Percentiles rank a stretch among this genome's conserved stretches.
These are phyloP conservation scores for Ptilodon capucinus DNA, from an alignment of 2,888 invertebrate species.

Conservation along the genomic window DNA sequence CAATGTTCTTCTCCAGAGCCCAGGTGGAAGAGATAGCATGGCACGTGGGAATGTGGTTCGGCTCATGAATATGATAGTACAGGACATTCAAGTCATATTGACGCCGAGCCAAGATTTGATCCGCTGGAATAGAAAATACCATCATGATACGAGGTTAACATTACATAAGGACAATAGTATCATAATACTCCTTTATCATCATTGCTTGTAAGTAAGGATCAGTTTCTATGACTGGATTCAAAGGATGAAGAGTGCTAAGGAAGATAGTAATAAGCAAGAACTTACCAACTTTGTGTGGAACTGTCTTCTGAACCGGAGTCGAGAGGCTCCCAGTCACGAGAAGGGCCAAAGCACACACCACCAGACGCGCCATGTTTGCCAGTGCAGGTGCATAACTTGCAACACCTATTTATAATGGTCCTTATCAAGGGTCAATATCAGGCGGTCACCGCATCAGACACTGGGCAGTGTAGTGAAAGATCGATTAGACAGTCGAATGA, in stretches of 20 bases:
- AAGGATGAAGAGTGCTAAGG: not conserved
- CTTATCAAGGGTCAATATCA: constrained; percentile 5
- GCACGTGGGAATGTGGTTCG: constrained; percentile 76
- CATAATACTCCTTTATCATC: too few relatives aligned
- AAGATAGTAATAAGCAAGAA: constrained; percentile 10
- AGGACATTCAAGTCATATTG: constrained; percentile 72
- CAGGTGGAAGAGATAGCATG: constrained; percentile 74
- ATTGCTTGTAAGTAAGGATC: too few relatives aligned
- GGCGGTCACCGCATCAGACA: constrained; percentile 19
- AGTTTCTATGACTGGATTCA: not conserved
- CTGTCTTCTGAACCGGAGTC: constrained; percentile 43
- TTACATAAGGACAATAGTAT: too few relatives aligned
- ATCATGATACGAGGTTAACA: not conserved
- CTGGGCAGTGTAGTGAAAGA: constrained; percentile 19
- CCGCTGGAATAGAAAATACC: constrained; percentile 62
- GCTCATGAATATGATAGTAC: constrained; percentile 82
- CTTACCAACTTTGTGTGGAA: constrained; percentile 60
- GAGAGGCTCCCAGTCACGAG: constrained; percentile 60
- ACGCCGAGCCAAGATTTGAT: constrained; percentile 58
- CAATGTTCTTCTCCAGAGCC: constrained; percentile 74
- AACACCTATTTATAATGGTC: constrained; percentile 44
- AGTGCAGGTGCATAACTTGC: constrained; percentile 33
- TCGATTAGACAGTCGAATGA: constrained; percentile 14
- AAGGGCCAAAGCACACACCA: constrained; percentile 58
- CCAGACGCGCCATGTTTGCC: constrained; percentile 61